phyloP scores from a whole-genome alignment of 2,113 vertebrate genomes.

The Alouatta palliata region DNA sequence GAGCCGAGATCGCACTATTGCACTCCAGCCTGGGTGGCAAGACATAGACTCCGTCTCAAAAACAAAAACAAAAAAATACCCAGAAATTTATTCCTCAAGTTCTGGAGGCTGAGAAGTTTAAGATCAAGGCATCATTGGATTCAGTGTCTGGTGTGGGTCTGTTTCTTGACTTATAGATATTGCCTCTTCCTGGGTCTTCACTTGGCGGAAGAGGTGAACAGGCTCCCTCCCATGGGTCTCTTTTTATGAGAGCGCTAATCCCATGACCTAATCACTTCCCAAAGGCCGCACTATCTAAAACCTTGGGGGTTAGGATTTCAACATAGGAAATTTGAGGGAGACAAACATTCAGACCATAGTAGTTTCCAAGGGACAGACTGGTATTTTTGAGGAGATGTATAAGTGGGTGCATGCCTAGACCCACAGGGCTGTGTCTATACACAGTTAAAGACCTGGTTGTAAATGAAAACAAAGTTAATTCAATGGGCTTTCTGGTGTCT shows the following conservation, averaged over 20 bases:
- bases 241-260: background rate
- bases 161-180: background rate
- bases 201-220: no score
- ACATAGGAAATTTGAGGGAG: background rate
- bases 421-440: background rate
- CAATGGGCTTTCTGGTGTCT: background rate
- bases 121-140: background rate
- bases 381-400: background rate
- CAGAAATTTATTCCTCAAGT: background rate
- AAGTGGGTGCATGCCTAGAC: background rate
- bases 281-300: background rate
- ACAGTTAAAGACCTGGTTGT: background rate
- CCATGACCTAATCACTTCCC: background rate
- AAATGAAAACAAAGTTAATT: background rate
- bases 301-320: background rate
- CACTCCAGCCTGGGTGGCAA: no score
- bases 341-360: background rate
- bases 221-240: no score
- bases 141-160: background rate
- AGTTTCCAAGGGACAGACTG: background rate
- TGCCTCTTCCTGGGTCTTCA: background rate
- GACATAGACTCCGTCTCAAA: no score
- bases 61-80: background rate
- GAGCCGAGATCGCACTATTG: no score
- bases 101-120: background rate